Evolutionary conservation across 2,113 vertebrate species (phyloP).

Genomic region (Grammomys surdaster): DNA sequence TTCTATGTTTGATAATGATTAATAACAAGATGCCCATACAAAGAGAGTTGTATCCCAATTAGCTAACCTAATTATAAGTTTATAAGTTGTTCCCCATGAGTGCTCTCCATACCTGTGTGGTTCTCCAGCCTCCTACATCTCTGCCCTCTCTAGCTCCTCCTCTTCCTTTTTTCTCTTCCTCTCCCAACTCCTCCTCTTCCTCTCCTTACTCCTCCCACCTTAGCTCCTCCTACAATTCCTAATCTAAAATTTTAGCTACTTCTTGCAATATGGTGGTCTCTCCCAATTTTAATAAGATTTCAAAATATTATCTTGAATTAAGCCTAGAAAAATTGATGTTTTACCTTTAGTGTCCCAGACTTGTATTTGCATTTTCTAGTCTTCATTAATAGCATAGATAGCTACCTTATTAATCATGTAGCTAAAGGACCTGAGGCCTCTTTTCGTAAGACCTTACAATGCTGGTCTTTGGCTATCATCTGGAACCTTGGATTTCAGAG

Average conservation of each 20-base stretch:
- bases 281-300: slow-evolving; percentile 23
- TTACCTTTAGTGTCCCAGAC: neutral
- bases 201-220: too few species aligned
- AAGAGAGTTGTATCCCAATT: too few species aligned
- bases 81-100: too few species aligned
- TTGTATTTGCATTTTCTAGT: neutral
- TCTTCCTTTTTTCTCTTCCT: too few species aligned
- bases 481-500: neutral
- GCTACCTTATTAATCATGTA: neutral
- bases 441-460: neutral
- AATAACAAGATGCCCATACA: too few species aligned
- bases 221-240: neutral
- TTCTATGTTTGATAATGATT: too few species aligned
- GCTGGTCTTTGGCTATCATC: neutral
- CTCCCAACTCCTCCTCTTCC: too few species aligned
- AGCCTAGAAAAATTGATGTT: neutral
- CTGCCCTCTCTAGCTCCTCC: too few species aligned
- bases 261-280: neutral
- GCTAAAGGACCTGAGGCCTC: neutral
- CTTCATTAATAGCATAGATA: neutral
- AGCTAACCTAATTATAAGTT: too few species aligned
- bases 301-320: neutral
- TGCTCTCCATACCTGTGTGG: too few species aligned
- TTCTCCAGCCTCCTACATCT: too few species aligned
- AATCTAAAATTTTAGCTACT: neutral